Evolutionary conservation across 2,888 invertebrate genomes (phyloP).

Genomic region (Platycnemis pennipes): DNA sequence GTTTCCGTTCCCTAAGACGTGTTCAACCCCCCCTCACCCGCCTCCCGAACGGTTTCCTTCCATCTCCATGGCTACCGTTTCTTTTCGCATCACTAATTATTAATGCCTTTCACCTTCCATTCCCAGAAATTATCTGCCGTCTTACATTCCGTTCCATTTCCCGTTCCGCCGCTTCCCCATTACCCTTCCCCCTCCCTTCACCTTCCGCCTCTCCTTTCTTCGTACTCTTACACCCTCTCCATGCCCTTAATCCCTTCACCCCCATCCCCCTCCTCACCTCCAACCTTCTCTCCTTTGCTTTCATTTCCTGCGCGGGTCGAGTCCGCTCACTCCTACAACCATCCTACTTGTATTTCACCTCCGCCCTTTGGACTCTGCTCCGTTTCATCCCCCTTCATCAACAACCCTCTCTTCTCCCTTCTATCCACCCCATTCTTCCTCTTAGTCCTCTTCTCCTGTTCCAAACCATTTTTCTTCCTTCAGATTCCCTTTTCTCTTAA

Average conservation of each 20-base stretch:
- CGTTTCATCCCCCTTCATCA: background rate
- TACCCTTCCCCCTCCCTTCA: background rate
- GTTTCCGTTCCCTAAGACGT: background rate
- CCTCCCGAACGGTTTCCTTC: background rate
- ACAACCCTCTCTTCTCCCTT: background rate
- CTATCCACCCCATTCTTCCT: background rate
- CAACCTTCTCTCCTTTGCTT: too few species aligned
- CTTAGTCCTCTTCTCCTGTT: background rate
- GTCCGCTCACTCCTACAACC: too few species aligned
- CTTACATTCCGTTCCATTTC: constrained; percentile 11
- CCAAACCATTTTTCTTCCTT: background rate
- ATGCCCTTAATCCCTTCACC: background rate
- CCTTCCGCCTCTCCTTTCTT: background rate
- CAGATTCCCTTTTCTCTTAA: too few species aligned
- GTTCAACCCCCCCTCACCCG: background rate
- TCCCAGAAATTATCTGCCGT: background rate
- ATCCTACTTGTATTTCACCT: too few species aligned
- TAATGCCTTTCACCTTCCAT: constrained; percentile 27
- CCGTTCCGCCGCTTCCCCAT: background rate
- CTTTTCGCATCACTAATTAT: constrained; percentile 17
- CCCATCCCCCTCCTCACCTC: too few species aligned
- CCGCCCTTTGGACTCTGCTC: too few species aligned
- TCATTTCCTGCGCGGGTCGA: too few species aligned
- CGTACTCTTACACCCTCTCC: background rate
- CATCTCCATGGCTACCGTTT: background rate